A percentile compares a stretch with the other conserved stretches of the same genome.
phyloP scores from a whole-genome alignment of 1,140 invertebrate genomes.

The Aphidius ervi region DNA sequence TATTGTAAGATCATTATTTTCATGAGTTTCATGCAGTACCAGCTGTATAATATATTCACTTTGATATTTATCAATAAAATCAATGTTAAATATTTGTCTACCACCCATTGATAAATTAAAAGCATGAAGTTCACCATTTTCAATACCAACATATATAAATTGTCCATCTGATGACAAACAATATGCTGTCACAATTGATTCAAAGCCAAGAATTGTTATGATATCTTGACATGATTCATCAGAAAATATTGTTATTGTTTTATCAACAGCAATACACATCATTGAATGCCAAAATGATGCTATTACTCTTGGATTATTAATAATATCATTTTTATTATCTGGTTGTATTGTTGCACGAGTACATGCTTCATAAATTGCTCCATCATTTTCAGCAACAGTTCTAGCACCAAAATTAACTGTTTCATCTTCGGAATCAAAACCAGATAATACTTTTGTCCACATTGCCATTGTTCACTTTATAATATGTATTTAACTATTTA shows the following conservation, averaged over 20 bases:
- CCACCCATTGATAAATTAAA: conserved; percentile 31
- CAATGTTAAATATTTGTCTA: conserved; percentile 32
- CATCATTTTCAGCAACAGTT: conserved; percentile 40
- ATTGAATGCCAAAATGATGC: conserved; percentile 35
- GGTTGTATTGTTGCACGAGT: conserved; percentile 45
- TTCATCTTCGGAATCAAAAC: conserved; percentile 48
- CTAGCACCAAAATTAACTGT: conserved; percentile 49
- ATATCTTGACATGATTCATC: conserved; percentile 37
- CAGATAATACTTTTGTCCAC: conserved; percentile 39
- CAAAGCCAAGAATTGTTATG: conserved; percentile 34
- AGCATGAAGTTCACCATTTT: conserved; percentile 33
- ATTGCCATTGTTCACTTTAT: conserved; percentile 26
- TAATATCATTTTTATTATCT: conserved; percentile 24
- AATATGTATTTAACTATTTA: not conserved
- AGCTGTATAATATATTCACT: conserved; percentile 24
- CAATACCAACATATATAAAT: conserved; percentile 35
- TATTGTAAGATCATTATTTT: conserved; percentile 24
- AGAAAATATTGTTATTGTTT: conserved; percentile 43
- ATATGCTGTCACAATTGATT: conserved; percentile 31
- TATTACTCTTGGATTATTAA: conserved; percentile 28
- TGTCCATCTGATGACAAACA: conserved; percentile 33
- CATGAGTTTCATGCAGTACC: conserved; percentile 24
- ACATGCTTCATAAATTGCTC: conserved; percentile 45
- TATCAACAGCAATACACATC: conserved; percentile 39
- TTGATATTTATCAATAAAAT: conserved; percentile 22